These are phyloP conservation scores for Philopotamus ludificatus DNA, from an alignment of 1,140 invertebrate genomes.

Conservation along the genomic window DNA sequence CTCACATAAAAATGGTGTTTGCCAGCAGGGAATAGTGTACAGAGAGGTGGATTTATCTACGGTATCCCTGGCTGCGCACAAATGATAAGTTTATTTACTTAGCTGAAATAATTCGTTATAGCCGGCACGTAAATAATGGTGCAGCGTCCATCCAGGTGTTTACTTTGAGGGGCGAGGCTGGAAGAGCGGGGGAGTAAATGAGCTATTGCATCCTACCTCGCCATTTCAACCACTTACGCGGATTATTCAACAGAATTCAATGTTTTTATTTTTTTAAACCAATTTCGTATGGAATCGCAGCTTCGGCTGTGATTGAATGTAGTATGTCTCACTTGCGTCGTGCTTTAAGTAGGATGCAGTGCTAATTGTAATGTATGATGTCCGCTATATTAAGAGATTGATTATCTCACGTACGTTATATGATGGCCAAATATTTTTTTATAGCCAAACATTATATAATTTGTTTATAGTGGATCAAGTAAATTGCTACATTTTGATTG, in stretches of 20 bases:
- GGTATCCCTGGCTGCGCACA: conserved; percentile 17
- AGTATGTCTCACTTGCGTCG: too few species aligned
- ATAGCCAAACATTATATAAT: too few species aligned
- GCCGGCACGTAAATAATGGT: conserved; percentile 14
- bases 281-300: too few species aligned
- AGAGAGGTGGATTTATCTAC: neutral
- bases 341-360: neutral
- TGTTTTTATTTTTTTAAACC: too few species aligned
- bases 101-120: conserved; percentile 19
- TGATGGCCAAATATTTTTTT: too few species aligned
- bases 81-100: conserved; percentile 30
- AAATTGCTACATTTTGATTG: too few species aligned
- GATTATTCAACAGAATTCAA: too few species aligned
- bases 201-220: neutral
- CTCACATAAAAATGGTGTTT: neutral
- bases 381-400: neutral
- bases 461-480: too few species aligned
- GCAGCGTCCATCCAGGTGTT: conserved; percentile 7
- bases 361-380: neutral
- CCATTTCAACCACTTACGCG: too few species aligned
- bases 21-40: too few species aligned
- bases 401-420: neutral
- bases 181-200: neutral
- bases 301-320: too few species aligned
- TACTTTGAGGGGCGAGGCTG: neutral